These are phyloP conservation scores for Phasia obesa DNA, from an alignment of 2,888 invertebrate genomes.

Conservation along the genomic window DNA sequence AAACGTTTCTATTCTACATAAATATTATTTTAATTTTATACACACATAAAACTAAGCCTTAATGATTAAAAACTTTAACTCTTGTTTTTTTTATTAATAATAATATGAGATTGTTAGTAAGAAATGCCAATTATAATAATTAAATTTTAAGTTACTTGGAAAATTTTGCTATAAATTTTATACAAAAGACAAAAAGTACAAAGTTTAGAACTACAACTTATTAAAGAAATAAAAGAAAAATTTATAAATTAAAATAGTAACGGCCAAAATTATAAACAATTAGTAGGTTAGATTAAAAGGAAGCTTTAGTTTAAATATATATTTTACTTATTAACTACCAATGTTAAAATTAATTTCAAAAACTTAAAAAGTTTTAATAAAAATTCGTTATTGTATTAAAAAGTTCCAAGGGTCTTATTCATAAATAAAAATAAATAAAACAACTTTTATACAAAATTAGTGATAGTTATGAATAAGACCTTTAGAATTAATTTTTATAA, in stretches of 20 bases:
- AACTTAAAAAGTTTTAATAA: too few species aligned
- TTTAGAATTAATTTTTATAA: slow-evolving; percentile 23
- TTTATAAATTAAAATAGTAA: too few species aligned
- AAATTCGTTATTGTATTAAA: too few species aligned
- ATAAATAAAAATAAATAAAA: neutral
- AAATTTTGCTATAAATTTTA: slow-evolving; percentile 16
- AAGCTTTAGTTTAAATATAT: too few species aligned
- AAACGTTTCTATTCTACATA: neutral
- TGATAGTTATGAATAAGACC: slow-evolving; percentile 41
- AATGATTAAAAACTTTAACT: slow-evolving; percentile 39
- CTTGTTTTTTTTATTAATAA: slow-evolving; percentile 28
- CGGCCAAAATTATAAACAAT: too few species aligned
- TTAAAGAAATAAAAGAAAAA: too few species aligned
- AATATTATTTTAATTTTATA: neutral
- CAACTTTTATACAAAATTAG: slow-evolving; percentile 36
- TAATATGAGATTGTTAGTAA: neutral
- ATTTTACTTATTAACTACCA: too few species aligned
- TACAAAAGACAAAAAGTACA: slow-evolving; percentile 32
- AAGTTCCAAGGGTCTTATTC: too few species aligned
- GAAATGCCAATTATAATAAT: slow-evolving; percentile 22
- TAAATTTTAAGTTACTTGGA: neutral
- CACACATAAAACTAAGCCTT: slow-evolving; percentile 4
- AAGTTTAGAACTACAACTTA: slow-evolving; percentile 32
- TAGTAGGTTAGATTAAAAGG: too few species aligned
- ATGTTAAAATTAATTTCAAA: too few species aligned